Evolutionary conservation across 2,113 vertebrate species (phyloP), one percentile per base, ranked within the genome.

Genomic region (Seriola rivoliana): DNA sequence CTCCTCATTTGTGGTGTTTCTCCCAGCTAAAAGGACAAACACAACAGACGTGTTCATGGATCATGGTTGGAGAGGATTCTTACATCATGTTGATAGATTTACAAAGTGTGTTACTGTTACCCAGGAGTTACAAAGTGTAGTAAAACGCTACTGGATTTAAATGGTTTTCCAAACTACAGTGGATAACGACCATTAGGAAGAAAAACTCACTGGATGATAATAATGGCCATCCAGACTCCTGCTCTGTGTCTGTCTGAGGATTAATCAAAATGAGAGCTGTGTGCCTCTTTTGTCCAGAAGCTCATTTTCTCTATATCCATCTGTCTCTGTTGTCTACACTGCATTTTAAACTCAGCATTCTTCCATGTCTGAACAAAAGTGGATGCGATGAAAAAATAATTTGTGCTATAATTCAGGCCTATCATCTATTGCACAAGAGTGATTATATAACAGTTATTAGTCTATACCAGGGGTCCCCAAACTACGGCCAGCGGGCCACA

Each of bases 1-100:
- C 90, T 99, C 98, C 75, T 99, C 98, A 0, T 97, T 99, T 69
- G 97, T 99, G 1, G 97, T 99, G 85, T 98, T 98, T 92, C 97
- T 95, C 62, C 98, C 98, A 73, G 98, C 98, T 99, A 90, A 40
- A 94, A 90, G 16, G 5, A 71, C 12, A 89, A 69, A 89, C 54
- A 87, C 71, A 60, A 25, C 54, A 58, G 25, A 23, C 23, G 40
- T 44, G 10, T 7, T 8, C 13, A 23, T 32, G 11, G 50, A 67
- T 34, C 21, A 17, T n/a, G 34, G 29, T 29, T 29, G 29, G 29
- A 29, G 29, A 29, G 29, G 29, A 29, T 29, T 29, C 29, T 29
- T 29, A 29, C 25, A 29, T 50, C 21, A 17, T n/a, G 34, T 50
- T 50, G 12, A 60, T 44, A 81, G 46, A 40, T 29, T 32, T 16